phyloP scores from a whole-genome alignment of 2,888 invertebrate genomes.

The Boloria euphrosyne region DNA sequence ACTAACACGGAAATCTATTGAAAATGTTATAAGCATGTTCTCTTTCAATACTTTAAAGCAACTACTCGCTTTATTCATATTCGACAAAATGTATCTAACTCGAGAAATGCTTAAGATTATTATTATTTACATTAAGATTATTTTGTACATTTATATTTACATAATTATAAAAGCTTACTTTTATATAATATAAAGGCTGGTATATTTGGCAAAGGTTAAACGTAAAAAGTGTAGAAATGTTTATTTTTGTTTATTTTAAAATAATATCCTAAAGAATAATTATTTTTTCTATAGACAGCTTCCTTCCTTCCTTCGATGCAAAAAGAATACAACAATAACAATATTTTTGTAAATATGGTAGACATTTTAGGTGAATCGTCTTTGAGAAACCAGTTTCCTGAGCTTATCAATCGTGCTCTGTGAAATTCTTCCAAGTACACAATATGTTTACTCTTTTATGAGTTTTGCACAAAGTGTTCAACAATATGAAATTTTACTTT shows the following conservation, averaged over 20 bases:
- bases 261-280: too few relatives aligned
- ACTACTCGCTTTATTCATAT: slow-evolving; percentile 72
- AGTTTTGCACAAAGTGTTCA: slow-evolving; percentile 5
- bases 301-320: too few relatives aligned
- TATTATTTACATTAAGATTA: too few relatives aligned
- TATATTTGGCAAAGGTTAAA: neutral
- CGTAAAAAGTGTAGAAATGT: slow-evolving; percentile 1
- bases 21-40: slow-evolving; percentile 78
- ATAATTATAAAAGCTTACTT: too few relatives aligned
- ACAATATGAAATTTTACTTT: slow-evolving; percentile 4
- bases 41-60: slow-evolving; percentile 78
- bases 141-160: too few relatives aligned
- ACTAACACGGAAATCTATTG: slow-evolving; percentile 74
- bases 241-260: neutral
- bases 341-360: too few relatives aligned
- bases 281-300: too few relatives aligned
- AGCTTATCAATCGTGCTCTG: too few relatives aligned
- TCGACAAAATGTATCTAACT: slow-evolving; percentile 65
- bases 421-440: slow-evolving; percentile 12
- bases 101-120: slow-evolving; percentile 69
- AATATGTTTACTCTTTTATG: slow-evolving; percentile 5
- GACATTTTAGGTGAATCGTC: too few relatives aligned
- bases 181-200: neutral
- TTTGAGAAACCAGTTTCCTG: too few relatives aligned
- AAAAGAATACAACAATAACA: too few relatives aligned